A percentile compares a stretch with the other conserved stretches of the same genome.
phyloP scores from a whole-genome alignment of 2,888 invertebrate genomes.

The Omphaloscelis lunosa region DNA sequence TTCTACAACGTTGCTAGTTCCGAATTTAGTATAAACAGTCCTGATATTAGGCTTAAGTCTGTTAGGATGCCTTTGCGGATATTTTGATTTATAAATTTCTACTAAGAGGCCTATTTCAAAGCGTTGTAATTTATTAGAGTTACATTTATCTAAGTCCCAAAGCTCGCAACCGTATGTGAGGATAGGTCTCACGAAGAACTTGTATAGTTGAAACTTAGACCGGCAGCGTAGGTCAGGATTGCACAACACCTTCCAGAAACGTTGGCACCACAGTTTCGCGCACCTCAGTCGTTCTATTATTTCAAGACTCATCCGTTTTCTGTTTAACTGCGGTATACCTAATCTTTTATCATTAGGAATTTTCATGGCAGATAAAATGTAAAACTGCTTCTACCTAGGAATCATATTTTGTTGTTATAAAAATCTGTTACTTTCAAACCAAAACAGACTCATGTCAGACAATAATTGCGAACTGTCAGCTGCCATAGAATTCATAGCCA shows the following conservation, averaged over 20 bases:
- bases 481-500: slow-evolving; percentile 11
- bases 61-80: slow-evolving; percentile 72
- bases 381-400: slow-evolving; percentile 11
- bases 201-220: slow-evolving; percentile 76
- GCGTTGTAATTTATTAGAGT: slow-evolving; percentile 68
- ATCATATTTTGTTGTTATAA: slow-evolving; percentile 29
- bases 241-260: slow-evolving; percentile 69
- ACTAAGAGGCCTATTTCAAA: slow-evolving; percentile 75
- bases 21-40: slow-evolving; percentile 70
- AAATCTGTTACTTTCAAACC: neutral
- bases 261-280: slow-evolving; percentile 77
- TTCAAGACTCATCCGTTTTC: slow-evolving; percentile 69
- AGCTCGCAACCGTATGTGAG: slow-evolving; percentile 81
- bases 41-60: slow-evolving; percentile 68
- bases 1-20: slow-evolving; percentile 68
- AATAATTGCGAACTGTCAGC: slow-evolving; percentile 1
- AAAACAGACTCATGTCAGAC: neutral
- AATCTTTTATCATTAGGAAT: slow-evolving; percentile 45
- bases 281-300: slow-evolving; percentile 75
- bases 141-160: slow-evolving; percentile 72
- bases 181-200: slow-evolving; percentile 77
- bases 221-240: slow-evolving; percentile 69
- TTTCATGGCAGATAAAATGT: slow-evolving; percentile 56
- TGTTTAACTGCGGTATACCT: slow-evolving; percentile 69
- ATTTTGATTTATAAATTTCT: slow-evolving; percentile 78